Percentiles rank a stretch among this genome's conserved stretches.
Evolutionary conservation across 2,113 vertebrate genomes (phyloP).

Genomic region (Rhagologus leucostigma): DNA sequence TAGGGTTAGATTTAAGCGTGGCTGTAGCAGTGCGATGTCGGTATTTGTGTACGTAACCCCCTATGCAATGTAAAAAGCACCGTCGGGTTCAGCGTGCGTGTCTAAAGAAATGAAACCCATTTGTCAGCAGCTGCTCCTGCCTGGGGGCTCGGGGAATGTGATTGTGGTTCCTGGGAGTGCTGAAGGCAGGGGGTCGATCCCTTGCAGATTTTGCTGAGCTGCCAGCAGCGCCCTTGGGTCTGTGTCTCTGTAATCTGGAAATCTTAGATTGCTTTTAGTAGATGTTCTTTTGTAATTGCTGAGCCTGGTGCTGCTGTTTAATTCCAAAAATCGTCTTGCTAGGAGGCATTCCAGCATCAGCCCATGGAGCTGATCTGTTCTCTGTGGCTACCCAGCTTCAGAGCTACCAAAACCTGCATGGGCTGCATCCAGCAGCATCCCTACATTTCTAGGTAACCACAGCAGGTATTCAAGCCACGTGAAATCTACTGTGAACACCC

Average conservation of each 20-base stretch:
- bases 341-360: not conserved
- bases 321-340: not conserved
- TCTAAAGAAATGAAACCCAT: not conserved
- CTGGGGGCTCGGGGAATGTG: not conserved
- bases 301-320: not conserved
- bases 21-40: accelerated
- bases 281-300: not conserved
- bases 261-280: not conserved
- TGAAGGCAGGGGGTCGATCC: not conserved
- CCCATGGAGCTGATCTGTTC: not conserved
- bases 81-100: not conserved
- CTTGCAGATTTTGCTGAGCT: not conserved
- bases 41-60: not conserved
- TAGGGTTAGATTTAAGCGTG: not conserved
- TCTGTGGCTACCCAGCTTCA: not conserved
- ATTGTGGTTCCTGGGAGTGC: not conserved
- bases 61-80: not conserved
- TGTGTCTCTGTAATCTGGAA: not conserved
- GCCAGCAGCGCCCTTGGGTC: not conserved
- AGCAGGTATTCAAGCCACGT: not conserved
- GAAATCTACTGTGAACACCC: not conserved
- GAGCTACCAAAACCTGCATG: not conserved
- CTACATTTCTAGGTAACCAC: not conserved
- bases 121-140: not conserved
- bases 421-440: not conserved